A percentile compares a stretch with the other conserved stretches of the same genome.
Evolutionary conservation across 2,797 vertebrate genomes (phyloP).

Genomic region (Hydrolagus colliei): DNA sequence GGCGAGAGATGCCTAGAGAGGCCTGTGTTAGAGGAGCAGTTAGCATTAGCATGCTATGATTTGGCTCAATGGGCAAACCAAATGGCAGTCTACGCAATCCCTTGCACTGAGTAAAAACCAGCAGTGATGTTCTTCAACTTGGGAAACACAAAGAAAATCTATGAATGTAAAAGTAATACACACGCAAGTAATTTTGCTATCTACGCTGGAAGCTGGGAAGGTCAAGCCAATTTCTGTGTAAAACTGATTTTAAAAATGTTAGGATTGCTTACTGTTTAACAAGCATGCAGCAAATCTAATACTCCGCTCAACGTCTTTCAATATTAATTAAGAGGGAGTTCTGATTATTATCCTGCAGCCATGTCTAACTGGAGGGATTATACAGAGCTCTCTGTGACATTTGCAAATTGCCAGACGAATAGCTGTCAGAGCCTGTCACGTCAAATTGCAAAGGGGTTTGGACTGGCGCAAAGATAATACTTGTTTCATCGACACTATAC

Average conservation of each 20-base stretch:
- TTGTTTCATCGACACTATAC: background rate
- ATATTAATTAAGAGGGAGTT: slow-evolving; percentile 10
- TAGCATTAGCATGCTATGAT: too few relatives aligned
- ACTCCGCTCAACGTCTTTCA: background rate
- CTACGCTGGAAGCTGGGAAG: background rate
- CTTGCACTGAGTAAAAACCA: slow-evolving; percentile 4
- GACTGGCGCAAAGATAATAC: background rate
- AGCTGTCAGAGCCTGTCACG: slow-evolving; percentile 15
- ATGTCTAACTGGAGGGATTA: slow-evolving; percentile 26
- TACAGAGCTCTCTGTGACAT: slow-evolving; percentile 15
- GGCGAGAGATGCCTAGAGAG: too few relatives aligned
- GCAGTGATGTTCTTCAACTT: background rate
- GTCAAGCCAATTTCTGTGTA: background rate
- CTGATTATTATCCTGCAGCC: slow-evolving; percentile 19
- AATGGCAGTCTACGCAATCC: too few relatives aligned
- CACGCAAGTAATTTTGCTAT: background rate
- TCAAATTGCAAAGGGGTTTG: slow-evolving; percentile 14
- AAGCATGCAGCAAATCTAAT: background rate
- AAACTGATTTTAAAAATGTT: background rate
- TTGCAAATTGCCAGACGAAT: slow-evolving; percentile 27
- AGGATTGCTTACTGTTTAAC: background rate
- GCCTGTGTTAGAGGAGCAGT: too few relatives aligned
- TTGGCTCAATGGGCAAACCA: too few relatives aligned
- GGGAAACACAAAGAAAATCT: background rate
- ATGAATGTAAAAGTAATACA: background rate